These are phyloP conservation scores for Campoplex nolae DNA, from an alignment of 2,888 invertebrate species.

Conservation along the genomic window DNA sequence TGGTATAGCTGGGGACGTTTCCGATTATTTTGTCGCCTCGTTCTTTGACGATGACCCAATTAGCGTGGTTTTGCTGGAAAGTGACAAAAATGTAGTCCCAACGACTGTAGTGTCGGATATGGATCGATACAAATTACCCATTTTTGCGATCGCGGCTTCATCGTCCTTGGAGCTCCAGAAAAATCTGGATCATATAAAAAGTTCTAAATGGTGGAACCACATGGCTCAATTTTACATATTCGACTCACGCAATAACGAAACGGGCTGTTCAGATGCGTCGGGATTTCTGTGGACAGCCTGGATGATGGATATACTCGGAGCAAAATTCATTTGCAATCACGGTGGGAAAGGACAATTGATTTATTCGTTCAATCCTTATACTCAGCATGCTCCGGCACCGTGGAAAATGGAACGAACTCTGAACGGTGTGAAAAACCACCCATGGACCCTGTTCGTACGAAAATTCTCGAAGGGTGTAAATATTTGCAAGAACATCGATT, in stretches of 20 bases:
- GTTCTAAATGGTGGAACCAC: slow-evolving; percentile 69
- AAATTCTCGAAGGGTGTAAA: neutral
- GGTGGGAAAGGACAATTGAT: slow-evolving; percentile 12
- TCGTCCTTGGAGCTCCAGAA: neutral
- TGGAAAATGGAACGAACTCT: slow-evolving; percentile 58
- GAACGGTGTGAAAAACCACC: neutral
- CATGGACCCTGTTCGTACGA: slow-evolving; percentile 27
- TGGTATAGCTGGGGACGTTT: too few relatives aligned
- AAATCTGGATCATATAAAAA: slow-evolving; percentile 28
- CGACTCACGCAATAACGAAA: slow-evolving; percentile 18
- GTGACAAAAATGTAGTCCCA: neutral
- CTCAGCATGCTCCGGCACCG: slow-evolving; percentile 32
- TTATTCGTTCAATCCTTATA: slow-evolving; percentile 70
- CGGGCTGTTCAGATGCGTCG: slow-evolving; percentile 58
- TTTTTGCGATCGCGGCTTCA: slow-evolving; percentile 14
- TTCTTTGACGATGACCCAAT: too few relatives aligned
- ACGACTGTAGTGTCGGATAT: neutral
- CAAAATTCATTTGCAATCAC: slow-evolving; percentile 64
- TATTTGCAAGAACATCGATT: slow-evolving; percentile 12
- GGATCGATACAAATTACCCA: slow-evolving; percentile 1
- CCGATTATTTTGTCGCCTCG: too few relatives aligned
- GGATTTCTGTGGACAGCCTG: slow-evolving; percentile 59
- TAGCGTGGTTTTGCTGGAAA: too few relatives aligned
- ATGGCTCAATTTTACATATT: slow-evolving; percentile 58
- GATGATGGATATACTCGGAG: slow-evolving; percentile 63